Evolutionary conservation across 2,888 invertebrate species (phyloP).

Genomic region (Chymomyza procnemis): DNA sequence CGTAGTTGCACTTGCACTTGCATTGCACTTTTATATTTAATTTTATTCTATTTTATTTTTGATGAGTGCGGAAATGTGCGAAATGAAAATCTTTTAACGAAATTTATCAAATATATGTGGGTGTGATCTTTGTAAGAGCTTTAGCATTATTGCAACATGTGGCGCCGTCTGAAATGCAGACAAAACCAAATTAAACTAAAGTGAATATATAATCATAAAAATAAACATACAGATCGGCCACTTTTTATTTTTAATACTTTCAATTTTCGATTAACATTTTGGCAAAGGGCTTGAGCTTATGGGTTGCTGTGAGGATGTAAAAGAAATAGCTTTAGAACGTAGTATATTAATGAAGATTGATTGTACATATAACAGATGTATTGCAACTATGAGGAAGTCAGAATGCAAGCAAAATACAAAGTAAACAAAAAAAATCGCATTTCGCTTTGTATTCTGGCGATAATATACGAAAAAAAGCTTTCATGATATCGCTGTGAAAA

Average conservation of each 20-base stretch:
- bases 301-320: conserved; percentile 1
- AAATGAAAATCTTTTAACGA: conserved; percentile 35
- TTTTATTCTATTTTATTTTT: conserved; percentile 28
- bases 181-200: conserved; percentile 8
- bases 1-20: conserved; percentile 54
- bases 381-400: conserved; percentile 17
- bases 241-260: conserved; percentile 48
- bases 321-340: background rate
- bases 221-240: background rate
- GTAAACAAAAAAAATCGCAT: conserved; percentile 20
- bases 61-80: conserved; percentile 68
- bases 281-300: conserved; percentile 6
- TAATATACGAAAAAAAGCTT: conserved; percentile 59
- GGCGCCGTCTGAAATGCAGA: conserved; percentile 54
- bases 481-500: conserved; percentile 56
- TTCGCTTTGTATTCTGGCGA: conserved; percentile 21
- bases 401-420: conserved; percentile 13
- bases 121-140: background rate
- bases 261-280: conserved; percentile 45
- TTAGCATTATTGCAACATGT: conserved; percentile 23
- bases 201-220: background rate
- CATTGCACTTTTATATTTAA: conserved; percentile 44
- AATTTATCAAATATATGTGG: conserved; percentile 32
- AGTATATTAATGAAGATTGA: background rate
- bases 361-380: background rate